Evolutionary conservation across 1,140 invertebrate genomes (phyloP).

Genomic region (Conus ventricosus): DNA sequence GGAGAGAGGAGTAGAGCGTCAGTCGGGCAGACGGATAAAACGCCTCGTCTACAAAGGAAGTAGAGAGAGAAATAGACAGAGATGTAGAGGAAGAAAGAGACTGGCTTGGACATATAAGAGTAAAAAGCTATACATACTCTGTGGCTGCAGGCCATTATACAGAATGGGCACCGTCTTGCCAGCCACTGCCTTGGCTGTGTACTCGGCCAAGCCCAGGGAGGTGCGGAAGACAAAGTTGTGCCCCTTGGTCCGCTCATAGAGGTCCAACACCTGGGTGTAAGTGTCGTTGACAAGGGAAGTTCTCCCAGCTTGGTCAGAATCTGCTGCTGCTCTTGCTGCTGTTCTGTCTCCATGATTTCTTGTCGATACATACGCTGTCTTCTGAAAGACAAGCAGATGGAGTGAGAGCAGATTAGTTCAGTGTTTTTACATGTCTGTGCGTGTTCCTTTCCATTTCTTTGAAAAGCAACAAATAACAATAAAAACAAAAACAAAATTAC

Average conservation of each 20-base stretch:
- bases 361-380: constrained; percentile 29
- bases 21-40: no score
- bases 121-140: neutral
- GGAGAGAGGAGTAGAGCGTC: no score
- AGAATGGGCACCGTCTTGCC: constrained; percentile 23
- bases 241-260: constrained; percentile 30
- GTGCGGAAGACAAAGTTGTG: constrained; percentile 29
- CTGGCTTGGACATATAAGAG: no score
- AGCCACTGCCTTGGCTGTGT: constrained; percentile 25
- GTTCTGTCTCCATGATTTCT: constrained; percentile 13
- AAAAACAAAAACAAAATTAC: no score
- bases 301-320: constrained; percentile 28
- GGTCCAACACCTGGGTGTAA: constrained; percentile 13
- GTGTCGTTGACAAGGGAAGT: constrained; percentile 31
- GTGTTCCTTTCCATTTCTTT: no score
- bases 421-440: no score
- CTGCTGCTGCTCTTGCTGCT: neutral
- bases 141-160: neutral
- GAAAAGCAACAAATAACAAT: no score
- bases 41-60: neutral
- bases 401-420: no score
- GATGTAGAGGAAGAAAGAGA: no score
- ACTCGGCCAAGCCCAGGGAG: constrained; percentile 16
- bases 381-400: neutral
- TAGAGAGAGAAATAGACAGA: no score